phyloP scores from a whole-genome alignment of 2,888 invertebrate species.

The Thelaira solivaga region DNA sequence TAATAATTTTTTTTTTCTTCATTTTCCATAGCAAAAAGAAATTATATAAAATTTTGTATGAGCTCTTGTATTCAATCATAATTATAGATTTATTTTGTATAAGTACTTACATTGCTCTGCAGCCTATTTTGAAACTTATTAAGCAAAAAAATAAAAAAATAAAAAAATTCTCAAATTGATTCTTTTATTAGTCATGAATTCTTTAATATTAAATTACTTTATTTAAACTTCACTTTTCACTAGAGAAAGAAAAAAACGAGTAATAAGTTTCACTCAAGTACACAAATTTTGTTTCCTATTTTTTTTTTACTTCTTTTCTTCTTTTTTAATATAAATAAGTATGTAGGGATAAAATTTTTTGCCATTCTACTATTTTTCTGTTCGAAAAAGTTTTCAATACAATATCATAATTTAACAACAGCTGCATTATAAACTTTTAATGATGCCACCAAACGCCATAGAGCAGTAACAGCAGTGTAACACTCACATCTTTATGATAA shows the following conservation, averaged over 20 bases:
- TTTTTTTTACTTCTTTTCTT: too few species aligned
- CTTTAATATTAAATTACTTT: constrained; percentile 58
- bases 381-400: constrained; percentile 58
- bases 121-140: constrained; percentile 19
- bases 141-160: background rate
- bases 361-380: background rate
- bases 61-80: constrained; percentile 38
- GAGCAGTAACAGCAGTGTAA: constrained; percentile 44
- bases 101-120: constrained; percentile 11
- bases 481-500: constrained; percentile 51
- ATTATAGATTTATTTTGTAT: constrained; percentile 37
- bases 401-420: constrained; percentile 61
- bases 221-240: constrained; percentile 45
- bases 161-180: constrained; percentile 31
- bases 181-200: constrained; percentile 42
- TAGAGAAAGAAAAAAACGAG: constrained; percentile 8
- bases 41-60: too few species aligned
- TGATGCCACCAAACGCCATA: constrained; percentile 60
- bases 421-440: constrained; percentile 63
- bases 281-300: constrained; percentile 34
- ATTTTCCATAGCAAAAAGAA: too few species aligned
- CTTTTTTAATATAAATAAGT: background rate
- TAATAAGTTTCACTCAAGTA: constrained; percentile 52
- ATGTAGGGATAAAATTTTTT: constrained; percentile 1
- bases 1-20: too few species aligned